These are phyloP conservation scores for Ptychochromis oligacanthus DNA, from an alignment of 2,113 vertebrate genomes.

Conservation along the genomic window DNA sequence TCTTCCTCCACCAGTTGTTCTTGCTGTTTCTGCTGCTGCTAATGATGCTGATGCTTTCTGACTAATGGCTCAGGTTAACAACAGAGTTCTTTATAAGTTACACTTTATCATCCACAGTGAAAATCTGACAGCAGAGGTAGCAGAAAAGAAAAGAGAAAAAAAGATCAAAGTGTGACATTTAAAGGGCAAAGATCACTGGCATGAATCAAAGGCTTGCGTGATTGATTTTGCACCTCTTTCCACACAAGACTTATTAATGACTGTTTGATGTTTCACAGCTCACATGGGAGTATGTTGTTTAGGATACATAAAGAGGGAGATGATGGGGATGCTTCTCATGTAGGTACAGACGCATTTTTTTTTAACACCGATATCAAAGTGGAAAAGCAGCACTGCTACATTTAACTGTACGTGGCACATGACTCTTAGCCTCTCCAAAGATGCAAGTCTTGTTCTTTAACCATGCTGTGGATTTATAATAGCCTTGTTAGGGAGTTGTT, in stretches of 20 bases:
- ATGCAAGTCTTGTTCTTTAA: not conserved
- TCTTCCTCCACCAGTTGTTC: slow-evolving; percentile 33
- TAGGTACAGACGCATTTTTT: slow-evolving; percentile 22
- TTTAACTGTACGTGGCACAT: slow-evolving; percentile 12
- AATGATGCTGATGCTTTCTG: slow-evolving; percentile 41
- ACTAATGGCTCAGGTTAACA: slow-evolving; percentile 37
- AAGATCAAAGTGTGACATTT: slow-evolving; percentile 62
- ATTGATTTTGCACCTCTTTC: slow-evolving; percentile 39
- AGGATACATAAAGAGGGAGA: slow-evolving; percentile 2
- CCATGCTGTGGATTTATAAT: not conserved
- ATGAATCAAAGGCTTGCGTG: slow-evolving; percentile 42
- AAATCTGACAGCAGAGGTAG: not conserved
- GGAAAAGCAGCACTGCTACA: not conserved
- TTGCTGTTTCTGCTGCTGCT: slow-evolving; percentile 43
- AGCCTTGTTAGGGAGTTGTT: slow-evolving; percentile 9
- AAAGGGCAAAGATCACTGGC: slow-evolving; percentile 65
- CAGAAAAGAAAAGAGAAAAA: not conserved
- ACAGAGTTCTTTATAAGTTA: slow-evolving; percentile 48
- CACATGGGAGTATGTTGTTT: slow-evolving; percentile 6
- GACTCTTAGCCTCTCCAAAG: not conserved
- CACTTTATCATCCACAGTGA: not conserved
- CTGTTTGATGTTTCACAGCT: slow-evolving; percentile 40
- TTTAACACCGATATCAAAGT: not conserved
- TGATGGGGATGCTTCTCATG: not conserved
- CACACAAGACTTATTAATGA: slow-evolving; percentile 42